Conservation (phyloP, 2,797 vertebrate species). For the Pelochelys cantorii region DNA sequence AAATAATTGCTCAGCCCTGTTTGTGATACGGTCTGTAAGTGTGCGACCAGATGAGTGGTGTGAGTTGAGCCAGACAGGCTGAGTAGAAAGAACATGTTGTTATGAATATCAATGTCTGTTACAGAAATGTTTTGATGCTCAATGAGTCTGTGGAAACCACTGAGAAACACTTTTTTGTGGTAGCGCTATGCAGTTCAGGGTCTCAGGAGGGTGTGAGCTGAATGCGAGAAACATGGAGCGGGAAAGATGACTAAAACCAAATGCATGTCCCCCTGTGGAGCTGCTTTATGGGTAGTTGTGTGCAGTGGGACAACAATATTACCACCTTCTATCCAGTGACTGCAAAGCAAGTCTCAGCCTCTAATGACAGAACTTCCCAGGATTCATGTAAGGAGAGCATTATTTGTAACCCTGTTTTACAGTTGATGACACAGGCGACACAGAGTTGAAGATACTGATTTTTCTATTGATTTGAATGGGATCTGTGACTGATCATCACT, state of each 20-base stretch:
- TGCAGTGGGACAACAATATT: neutral
- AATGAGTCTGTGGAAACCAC: neutral
- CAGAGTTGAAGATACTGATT: neutral
- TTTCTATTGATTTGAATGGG: neutral
- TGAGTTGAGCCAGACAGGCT: neutral
- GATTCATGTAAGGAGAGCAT: neutral
- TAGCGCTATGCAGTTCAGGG: neutral
- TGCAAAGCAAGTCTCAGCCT: neutral
- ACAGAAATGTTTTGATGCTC: neutral
- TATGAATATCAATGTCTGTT: neutral
- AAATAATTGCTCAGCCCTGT: neutral
- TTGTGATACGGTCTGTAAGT: neutral
- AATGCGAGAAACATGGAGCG: neutral
- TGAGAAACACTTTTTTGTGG: accelerated
- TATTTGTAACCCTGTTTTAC: accelerated
- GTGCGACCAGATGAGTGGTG: neutral
- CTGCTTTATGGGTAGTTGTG: neutral
- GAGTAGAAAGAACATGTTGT: neutral
- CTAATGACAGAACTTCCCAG: neutral
- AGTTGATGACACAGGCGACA: neutral
- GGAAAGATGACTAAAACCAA: neutral
- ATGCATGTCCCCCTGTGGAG: neutral
- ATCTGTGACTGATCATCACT: neutral
- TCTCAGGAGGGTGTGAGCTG: neutral
- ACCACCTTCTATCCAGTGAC: neutral